These are phyloP conservation scores for Heteronetta atricapilla DNA, from an alignment of 2,113 vertebrate genomes.

Conservation along the genomic window DNA sequence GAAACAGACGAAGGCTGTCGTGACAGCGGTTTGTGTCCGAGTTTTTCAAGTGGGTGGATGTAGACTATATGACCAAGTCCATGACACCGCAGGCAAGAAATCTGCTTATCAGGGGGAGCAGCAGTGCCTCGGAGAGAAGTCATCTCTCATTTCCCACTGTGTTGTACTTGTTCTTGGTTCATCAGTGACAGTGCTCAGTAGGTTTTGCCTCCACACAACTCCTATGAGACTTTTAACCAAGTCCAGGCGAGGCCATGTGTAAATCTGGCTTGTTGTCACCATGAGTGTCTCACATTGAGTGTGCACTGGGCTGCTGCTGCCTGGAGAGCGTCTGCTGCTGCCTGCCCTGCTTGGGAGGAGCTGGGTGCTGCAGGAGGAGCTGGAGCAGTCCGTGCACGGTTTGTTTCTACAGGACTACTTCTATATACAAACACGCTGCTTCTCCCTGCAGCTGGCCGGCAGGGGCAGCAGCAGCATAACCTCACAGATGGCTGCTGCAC, in stretches of 20 bases:
- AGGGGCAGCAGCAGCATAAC: background rate
- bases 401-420: background rate
- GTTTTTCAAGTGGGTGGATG: accelerated
- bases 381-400: no score
- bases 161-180: background rate
- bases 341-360: no score
- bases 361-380: no score
- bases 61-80: accelerated
- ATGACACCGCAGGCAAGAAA: no score
- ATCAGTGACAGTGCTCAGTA: accelerated
- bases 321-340: no score
- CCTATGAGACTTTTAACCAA: background rate
- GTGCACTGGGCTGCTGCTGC: accelerated
- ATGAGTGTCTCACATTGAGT: accelerated
- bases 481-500: background rate
- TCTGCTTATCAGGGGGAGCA: background rate
- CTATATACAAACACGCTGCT: background rate
- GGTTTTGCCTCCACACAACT: background rate
- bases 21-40: background rate
- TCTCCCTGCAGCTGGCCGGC: background rate
- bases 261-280: accelerated
- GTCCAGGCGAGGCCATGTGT: accelerated
- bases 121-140: background rate
- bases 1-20: background rate
- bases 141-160: accelerated